Evolutionary conservation across 37 sponge, comb jelly and placozoan genomes (phyloP), one percentile per base, ranked within the genome.

Genomic region (Chondrilla cf. caribensis): DNA sequence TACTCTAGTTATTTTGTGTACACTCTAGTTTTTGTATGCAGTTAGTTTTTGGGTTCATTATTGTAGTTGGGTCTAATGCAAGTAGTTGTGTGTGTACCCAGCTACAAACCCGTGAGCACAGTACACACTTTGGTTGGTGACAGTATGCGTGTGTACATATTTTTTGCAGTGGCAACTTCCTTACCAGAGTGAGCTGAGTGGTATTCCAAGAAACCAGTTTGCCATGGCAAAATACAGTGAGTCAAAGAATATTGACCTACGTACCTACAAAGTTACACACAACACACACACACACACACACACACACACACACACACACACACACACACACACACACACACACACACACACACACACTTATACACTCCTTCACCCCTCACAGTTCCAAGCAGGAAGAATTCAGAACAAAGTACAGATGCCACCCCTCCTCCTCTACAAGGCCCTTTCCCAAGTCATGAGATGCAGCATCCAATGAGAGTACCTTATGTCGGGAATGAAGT

Each of bases 141-240:
- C 57, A 19, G 57, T 19, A 11, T 17, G 57, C 57, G 17, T 55
- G 11, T 55, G 57, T 19, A 55, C 57, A 19, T 11, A 19, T 55
- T 55, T 17, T 17, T 55, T 55, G 57, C 70, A 68, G 70, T 68
- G 70, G 70, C 70, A 68, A 7, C 19, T 68, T n/a, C 70, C 70
- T 2, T 31, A 37, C 32, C 19, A 31, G 21, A 4, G 19, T 3
- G 70, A 68, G 37, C 19, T 68, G 70, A 68, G 36, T 36, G 70
- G 70, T 2, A 33, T 68, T 2, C 70, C 70, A 4, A 28, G 70
- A 3, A 68, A 68, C 70, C 70, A 68, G 70, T 68, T 68, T 68
- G 70, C 70, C 3, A 68, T 68, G 70, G 70, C 70, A 21, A 68
- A 68, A 68, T 68, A 68, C 32, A 35, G 70, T 68, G 37, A 68